These are phyloP conservation scores for Hesperia comma DNA, from an alignment of 2,888 invertebrate genomes.

Conservation along the genomic window DNA sequence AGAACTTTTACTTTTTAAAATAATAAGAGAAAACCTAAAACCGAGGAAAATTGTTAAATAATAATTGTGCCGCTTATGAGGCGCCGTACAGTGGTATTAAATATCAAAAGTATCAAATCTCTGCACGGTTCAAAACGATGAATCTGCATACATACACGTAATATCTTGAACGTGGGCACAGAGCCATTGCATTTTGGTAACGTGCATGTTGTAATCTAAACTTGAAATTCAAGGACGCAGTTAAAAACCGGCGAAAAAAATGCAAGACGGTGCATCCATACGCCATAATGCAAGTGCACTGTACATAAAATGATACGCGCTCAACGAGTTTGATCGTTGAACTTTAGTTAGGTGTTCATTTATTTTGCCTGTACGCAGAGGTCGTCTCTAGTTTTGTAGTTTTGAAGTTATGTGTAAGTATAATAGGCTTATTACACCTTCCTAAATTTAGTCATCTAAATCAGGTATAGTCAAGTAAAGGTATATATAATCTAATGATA, in stretches of 20 bases:
- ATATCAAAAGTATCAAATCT: constrained; percentile 12
- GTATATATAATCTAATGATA: no score
- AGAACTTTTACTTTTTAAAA: no score
- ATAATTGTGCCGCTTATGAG: no score
- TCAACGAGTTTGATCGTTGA: constrained; percentile 42
- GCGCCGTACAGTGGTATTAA: background rate
- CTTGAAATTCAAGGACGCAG: constrained; percentile 81
- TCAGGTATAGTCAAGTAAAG: no score
- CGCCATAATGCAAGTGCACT: constrained; percentile 72
- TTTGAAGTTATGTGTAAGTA: no score
- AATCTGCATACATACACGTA: constrained; percentile 11
- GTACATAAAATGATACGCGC: constrained; percentile 44
- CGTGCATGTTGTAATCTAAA: constrained; percentile 76
- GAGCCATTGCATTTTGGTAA: constrained; percentile 56
- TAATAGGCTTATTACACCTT: no score
- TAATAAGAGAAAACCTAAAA: no score
- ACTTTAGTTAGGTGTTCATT: background rate
- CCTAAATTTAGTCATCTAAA: no score
- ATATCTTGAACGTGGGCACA: constrained; percentile 24
- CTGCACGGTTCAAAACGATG: background rate
- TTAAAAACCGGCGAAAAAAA: constrained; percentile 73
- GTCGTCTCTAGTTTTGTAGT: no score
- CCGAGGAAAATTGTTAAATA: no score
- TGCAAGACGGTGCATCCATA: constrained; percentile 76
- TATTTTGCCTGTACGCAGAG: background rate